Conservation (phyloP, 1,140 invertebrate species). For the Heterodera schachtii region DNA sequence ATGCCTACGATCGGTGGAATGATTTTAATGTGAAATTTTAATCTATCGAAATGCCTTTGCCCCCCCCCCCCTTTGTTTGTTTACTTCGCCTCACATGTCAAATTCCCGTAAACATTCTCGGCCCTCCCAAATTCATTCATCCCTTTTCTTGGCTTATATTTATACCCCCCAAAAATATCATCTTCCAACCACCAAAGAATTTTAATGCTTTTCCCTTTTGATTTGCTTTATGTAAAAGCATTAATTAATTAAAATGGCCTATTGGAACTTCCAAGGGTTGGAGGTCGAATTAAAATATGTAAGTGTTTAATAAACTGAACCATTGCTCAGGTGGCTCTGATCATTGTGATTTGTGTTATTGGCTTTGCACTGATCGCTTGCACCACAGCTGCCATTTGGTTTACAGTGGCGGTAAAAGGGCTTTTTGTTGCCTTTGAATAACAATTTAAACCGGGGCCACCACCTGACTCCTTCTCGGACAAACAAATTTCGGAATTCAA, state of each 20-base stretch:
- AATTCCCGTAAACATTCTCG: slow-evolving; percentile 3
- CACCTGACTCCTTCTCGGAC: too few species aligned
- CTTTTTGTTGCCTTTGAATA: too few species aligned
- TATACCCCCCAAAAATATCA: background rate
- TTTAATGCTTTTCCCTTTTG: background rate
- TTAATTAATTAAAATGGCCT: background rate
- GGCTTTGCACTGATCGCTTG: slow-evolving; percentile 7
- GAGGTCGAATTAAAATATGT: background rate
- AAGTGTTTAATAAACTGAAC: too few species aligned
- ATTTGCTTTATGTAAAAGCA: background rate
- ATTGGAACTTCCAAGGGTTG: slow-evolving; percentile 1
- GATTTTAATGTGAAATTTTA: slow-evolving; percentile 1
- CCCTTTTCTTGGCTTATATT: background rate
- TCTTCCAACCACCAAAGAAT: background rate
- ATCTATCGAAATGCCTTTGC: background rate
- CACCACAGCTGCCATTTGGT: background rate
- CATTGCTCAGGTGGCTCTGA: background rate
- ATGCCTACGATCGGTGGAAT: slow-evolving; percentile 8
- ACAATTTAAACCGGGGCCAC: too few species aligned
- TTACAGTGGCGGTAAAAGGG: slow-evolving; percentile 7
- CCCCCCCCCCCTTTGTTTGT: background rate
- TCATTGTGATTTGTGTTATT: slow-evolving; percentile 9
- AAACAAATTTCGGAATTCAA: too few species aligned
- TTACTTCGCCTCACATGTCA: background rate
- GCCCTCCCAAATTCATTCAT: background rate